Percentiles rank a stretch among this genome's conserved stretches.
Conservation (phyloP, 2,888 invertebrate genomes). For the Leptothorax acervorum region DNA sequence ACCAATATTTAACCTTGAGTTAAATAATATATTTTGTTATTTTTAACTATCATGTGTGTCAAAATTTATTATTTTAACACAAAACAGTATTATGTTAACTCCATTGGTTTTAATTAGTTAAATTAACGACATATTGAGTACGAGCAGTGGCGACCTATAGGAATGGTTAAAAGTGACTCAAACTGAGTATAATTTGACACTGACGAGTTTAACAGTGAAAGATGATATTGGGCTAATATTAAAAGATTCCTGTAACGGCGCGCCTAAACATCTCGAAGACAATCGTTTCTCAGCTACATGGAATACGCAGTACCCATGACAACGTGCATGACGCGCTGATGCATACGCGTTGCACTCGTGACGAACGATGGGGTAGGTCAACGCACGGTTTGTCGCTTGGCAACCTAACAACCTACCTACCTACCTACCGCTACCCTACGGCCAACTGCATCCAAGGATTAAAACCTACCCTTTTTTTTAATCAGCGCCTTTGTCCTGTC, state of each 20-base stretch:
- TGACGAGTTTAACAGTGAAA: too few relatives aligned
- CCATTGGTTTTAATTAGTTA: too few relatives aligned
- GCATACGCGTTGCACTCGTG: conserved; percentile 58
- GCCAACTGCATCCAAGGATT: conserved; percentile 72
- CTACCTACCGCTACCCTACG: conserved; percentile 73
- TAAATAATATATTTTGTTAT: too few relatives aligned
- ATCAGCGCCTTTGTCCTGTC: conserved; percentile 74
- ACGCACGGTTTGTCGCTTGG: conserved; percentile 80
- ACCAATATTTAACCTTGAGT: too few relatives aligned
- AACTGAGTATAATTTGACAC: too few relatives aligned
- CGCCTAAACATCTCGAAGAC: conserved; percentile 59
- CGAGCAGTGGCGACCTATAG: too few relatives aligned
- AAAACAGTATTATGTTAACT: too few relatives aligned
- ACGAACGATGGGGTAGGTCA: conserved; percentile 78
- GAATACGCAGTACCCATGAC: conserved; percentile 75
- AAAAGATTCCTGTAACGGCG: neutral
- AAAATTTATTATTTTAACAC: too few relatives aligned
- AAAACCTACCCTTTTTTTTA: conserved; percentile 71
- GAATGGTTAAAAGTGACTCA: too few relatives aligned
- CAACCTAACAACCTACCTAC: conserved; percentile 80
- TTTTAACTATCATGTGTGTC: too few relatives aligned
- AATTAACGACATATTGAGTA: too few relatives aligned
- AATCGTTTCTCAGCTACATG: conserved; percentile 70
- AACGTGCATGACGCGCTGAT: conserved; percentile 59
- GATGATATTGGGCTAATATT: neutral